Evolutionary conservation across 2,113 vertebrate genomes (phyloP).

Genomic region (Acrocephalus arundinaceus): DNA sequence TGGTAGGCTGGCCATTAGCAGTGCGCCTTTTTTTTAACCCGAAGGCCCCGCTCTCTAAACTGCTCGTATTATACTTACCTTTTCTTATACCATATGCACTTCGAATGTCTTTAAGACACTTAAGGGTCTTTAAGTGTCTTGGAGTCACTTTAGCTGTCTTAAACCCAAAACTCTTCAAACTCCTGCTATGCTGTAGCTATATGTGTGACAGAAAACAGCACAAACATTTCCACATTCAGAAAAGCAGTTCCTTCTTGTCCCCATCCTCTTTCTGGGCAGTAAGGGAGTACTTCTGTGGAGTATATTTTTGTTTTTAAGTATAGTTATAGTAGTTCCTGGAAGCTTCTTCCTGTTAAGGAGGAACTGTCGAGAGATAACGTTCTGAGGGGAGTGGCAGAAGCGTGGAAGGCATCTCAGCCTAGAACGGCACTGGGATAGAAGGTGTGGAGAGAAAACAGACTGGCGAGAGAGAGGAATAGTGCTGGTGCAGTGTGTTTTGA

Average conservation of each 20-base stretch:
- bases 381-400: background rate
- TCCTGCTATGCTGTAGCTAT: rapidly evolving
- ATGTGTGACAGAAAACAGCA: background rate
- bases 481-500: rapidly evolving
- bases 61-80: background rate
- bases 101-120: background rate
- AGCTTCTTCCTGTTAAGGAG: background rate
- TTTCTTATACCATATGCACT: background rate
- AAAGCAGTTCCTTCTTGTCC: background rate
- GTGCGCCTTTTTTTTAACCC: rapidly evolving
- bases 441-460: background rate
- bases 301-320: background rate
- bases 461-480: rapidly evolving
- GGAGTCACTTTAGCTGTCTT: background rate
- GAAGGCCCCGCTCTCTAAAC: background rate
- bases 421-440: background rate
- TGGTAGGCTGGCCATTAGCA: background rate
- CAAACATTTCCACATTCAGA: background rate
- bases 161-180: background rate
- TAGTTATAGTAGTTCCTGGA: background rate
- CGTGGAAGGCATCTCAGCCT: rapidly evolving
- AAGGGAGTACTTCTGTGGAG: background rate
- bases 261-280: background rate
- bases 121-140: background rate
- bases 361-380: background rate